phyloP scores from a whole-genome alignment of 2,113 vertebrate genomes.

The Ciconia maguari region DNA sequence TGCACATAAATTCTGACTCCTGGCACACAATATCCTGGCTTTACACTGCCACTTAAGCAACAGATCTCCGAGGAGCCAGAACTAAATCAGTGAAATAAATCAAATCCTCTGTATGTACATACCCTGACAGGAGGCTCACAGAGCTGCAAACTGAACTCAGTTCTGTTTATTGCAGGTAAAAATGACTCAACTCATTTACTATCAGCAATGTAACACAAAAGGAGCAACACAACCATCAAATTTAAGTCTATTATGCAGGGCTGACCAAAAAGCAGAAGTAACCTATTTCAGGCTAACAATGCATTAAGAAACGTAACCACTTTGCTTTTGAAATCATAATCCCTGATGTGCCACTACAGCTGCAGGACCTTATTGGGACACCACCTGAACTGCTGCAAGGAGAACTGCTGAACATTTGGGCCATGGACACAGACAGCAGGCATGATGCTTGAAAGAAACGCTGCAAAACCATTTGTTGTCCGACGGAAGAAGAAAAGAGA shows the following conservation, averaged over 20 bases:
- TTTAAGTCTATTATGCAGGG: background rate
- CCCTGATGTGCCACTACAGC: background rate
- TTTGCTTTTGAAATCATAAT: background rate
- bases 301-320: background rate
- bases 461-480: background rate
- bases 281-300: background rate
- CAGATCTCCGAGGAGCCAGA: background rate
- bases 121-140: background rate
- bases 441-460: background rate
- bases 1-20: background rate
- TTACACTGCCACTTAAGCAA: background rate
- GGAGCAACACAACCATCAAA: background rate
- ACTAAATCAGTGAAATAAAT: background rate
- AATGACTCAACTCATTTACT: background rate
- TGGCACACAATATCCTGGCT: background rate
- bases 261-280: background rate
- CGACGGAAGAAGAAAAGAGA: background rate
- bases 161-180: background rate
- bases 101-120: background rate
- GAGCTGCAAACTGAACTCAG: background rate
- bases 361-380: background rate
- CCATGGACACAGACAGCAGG: rapidly evolving
- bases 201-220: background rate
- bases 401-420: background rate
- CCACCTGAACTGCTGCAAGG: background rate